phyloP scores from a whole-genome alignment of 2,113 vertebrate genomes.

The Chitala chitala region DNA sequence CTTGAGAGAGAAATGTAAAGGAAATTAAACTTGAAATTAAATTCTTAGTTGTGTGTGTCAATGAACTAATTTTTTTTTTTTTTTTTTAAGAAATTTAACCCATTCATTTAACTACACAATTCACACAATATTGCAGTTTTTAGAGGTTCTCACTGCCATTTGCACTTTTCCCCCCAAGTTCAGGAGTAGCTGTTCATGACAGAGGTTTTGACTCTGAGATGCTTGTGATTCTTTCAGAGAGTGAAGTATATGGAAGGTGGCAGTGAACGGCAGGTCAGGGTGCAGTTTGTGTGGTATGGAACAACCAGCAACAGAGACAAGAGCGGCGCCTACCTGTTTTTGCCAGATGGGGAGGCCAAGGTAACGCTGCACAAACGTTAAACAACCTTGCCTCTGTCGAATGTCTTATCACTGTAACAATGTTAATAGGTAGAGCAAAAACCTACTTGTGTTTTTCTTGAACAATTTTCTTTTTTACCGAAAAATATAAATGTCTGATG shows the following conservation, averaged over 20 bases:
- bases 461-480: neutral
- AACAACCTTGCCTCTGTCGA: neutral
- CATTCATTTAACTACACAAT: neutral
- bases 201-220: neutral
- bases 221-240: slow-evolving; percentile 52
- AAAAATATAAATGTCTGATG: neutral
- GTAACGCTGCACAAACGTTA: slow-evolving; percentile 47
- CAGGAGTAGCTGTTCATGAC: too few relatives aligned
- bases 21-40: neutral
- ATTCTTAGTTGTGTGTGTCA: too few relatives aligned
- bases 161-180: too few relatives aligned
- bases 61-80: too few relatives aligned
- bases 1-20: neutral
- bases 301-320: slow-evolving; percentile 75
- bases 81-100: neutral
- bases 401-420: neutral
- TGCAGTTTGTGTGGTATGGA: slow-evolving; percentile 87
- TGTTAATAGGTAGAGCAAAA: neutral
- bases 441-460: too few relatives aligned
- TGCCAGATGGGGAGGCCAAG: slow-evolving; percentile 78
- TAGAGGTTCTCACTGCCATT: too few relatives aligned
- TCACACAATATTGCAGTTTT: too few relatives aligned
- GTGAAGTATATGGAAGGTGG: slow-evolving; percentile 67
- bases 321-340: slow-evolving; percentile 88
- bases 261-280: slow-evolving; percentile 59